Evolutionary conservation across 2,113 vertebrate genomes (phyloP).

Genomic region (Cyprinus carpio): DNA sequence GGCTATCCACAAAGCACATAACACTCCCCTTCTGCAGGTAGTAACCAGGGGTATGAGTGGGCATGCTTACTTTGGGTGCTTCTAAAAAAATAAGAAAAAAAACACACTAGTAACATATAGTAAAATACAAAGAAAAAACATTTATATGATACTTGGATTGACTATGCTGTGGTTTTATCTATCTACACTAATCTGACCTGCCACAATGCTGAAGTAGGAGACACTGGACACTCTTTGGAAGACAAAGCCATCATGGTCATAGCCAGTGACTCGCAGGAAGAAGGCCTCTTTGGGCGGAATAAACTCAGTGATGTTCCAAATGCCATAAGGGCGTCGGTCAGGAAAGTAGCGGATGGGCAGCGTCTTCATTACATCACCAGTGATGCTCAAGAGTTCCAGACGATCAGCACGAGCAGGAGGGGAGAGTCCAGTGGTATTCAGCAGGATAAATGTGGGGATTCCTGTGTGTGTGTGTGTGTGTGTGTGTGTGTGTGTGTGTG

Average conservation of each 20-base stretch:
- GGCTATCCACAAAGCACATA: conserved; percentile 85
- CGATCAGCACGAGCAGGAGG: conserved; percentile 85
- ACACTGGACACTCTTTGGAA: conserved; percentile 97
- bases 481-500: conserved; percentile 61
- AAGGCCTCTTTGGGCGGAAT: conserved; percentile 91
- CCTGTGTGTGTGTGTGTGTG: conserved; percentile 60
- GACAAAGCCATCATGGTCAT: conserved; percentile 84
- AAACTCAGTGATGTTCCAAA: conserved; percentile 97
- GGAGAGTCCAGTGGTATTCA: conserved; percentile 90
- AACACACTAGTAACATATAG: background rate
- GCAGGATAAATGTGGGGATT: conserved; percentile 89
- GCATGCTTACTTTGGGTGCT: conserved; percentile 89
- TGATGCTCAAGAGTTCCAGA: conserved; percentile 87
- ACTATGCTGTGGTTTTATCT: background rate
- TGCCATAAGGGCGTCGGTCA: conserved; percentile 82
- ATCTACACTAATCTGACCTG: conserved; percentile 77
- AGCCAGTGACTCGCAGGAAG: conserved; percentile 90
- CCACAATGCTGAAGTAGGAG: conserved; percentile 89
- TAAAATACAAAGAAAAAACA: background rate
- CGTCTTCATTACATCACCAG: conserved; percentile 83
- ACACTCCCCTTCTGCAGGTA: conserved; percentile 86
- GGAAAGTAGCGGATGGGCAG: conserved; percentile 89
- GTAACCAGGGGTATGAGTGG: conserved; percentile 83
- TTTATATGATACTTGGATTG: background rate
- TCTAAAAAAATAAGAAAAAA: conserved; percentile 60